Base-by-base conservation (phyloP, 2,888 invertebrate species). In the Sympetrum striolatum region DNA sequence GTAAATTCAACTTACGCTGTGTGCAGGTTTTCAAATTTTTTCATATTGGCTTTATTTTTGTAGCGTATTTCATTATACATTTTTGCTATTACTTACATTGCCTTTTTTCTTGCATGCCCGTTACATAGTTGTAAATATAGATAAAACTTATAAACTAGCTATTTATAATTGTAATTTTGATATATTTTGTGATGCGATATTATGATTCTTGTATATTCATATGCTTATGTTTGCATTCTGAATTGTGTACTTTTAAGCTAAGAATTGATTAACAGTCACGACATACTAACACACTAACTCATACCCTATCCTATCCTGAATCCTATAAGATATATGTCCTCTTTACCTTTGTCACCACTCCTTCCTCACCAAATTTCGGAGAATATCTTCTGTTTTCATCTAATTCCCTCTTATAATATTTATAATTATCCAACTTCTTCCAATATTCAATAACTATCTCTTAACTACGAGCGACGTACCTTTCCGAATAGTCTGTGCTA, bases 211-310 rank as follows among this genome's bases (percentile, higher is more conserved):
- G 39, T 39, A 39, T n/a, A n/a, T 5, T 4, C 4, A 15, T 12
- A 53, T 18, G 53, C 8, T 53, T 18, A 53, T 1, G 1, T 53
- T 18, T 53, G 8, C 15, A 53, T 53, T 18, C 0, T 53, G 15
- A 1, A 44, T 8, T 44, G 44, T 3, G 15, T 53, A 53, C 1
- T 2, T 53, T 53, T 25, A 73, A 31, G 25, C 3, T 73, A 73
- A 64, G 64, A 8, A 73, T 31, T 25, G 73, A 73, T 31, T 86
- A 86, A 86, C 86, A 86, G 35, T 86, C 86, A 86, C 60, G 35
- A 86, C 86, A 86, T 86, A 86, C 64, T 86, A 86, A 86, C 86
- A 86, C 86, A 86, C 86, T 86, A 86, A 86, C 86, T 86, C 86
- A 35, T 14, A 60, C 82, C 64, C 22, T 25, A 3, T 8, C 82